These are phyloP conservation scores for Pedionomus torquatus DNA, from an alignment of 2,113 vertebrate species.

Conservation along the genomic window DNA sequence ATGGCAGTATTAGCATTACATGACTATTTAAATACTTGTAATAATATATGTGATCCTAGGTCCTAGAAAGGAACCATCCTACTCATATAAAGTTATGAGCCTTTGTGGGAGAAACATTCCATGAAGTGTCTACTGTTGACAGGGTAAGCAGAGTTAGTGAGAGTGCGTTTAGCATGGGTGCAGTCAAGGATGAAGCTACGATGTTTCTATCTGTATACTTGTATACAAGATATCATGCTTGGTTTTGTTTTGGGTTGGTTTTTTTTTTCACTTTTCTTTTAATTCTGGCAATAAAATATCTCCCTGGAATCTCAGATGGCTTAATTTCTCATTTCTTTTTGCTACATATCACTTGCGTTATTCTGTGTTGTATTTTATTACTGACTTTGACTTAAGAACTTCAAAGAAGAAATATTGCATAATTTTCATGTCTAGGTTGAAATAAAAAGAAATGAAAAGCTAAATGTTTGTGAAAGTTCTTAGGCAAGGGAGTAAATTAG, in stretches of 20 bases:
- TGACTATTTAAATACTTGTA: not conserved
- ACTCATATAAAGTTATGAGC: not conserved
- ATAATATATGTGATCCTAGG: not conserved
- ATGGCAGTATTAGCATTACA: not conserved
- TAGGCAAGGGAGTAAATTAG: not conserved
- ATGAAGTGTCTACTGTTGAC: not conserved
- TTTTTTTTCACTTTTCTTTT: not conserved
- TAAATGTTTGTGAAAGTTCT: not conserved
- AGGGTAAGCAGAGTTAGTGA: not conserved
- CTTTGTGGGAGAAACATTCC: not conserved
- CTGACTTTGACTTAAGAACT: not conserved
- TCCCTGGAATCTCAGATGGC: not conserved
- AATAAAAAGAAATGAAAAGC: not conserved
- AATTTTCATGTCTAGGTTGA: not conserved
- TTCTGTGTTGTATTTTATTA: not conserved
- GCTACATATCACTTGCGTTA: not conserved
- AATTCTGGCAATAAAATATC: not conserved
- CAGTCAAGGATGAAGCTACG: not conserved
- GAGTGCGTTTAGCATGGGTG: fast-evolving
- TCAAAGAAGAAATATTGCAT: not conserved
- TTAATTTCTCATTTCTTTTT: not conserved
- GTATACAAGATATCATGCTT: not conserved
- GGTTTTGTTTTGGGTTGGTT: not conserved
- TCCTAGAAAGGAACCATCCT: not conserved
- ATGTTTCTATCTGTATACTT: not conserved